Evolutionary conservation across 2,888 invertebrate species (phyloP).

Genomic region (Harpalus rubripes): DNA sequence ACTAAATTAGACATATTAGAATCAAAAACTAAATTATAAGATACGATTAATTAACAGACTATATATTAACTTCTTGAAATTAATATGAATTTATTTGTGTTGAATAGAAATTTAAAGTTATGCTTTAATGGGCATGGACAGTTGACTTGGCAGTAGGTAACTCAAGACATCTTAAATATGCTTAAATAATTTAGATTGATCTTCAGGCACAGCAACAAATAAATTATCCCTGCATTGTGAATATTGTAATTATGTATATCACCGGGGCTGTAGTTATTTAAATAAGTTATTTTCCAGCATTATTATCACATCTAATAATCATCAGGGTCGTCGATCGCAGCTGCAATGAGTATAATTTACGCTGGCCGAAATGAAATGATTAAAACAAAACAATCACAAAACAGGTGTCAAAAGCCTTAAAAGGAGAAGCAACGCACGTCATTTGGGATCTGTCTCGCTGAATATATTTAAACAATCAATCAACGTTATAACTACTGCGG

Average conservation of each 20-base stretch:
- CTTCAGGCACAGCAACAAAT: neutral
- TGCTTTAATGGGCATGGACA: neutral
- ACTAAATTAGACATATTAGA: too few species aligned
- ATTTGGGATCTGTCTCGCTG: conserved; percentile 52
- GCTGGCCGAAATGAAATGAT: conserved; percentile 14
- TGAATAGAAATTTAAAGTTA: neutral
- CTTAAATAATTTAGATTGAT: conserved; percentile 35
- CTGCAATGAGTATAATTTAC: conserved; percentile 42
- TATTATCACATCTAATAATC: conserved; percentile 38
- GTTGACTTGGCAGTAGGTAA: neutral
- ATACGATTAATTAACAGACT: too few species aligned
- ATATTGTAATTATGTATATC: conserved; percentile 32
- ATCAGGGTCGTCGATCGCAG: neutral
- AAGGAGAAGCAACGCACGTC: conserved; percentile 56
- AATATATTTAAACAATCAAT: conserved; percentile 60
- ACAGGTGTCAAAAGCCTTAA: conserved; percentile 63
- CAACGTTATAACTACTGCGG: conserved; percentile 62
- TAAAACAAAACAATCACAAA: conserved; percentile 58
- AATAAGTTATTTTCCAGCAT: conserved; percentile 28
- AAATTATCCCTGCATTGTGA: neutral
- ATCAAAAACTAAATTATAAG: too few species aligned
- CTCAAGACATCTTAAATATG: neutral
- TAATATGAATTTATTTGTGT: too few species aligned
- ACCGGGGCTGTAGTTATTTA: conserved; percentile 19
- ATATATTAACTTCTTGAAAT: too few species aligned